phyloP scores from a whole-genome alignment of 2,113 vertebrate genomes.

The Platysternon megacephalum region DNA sequence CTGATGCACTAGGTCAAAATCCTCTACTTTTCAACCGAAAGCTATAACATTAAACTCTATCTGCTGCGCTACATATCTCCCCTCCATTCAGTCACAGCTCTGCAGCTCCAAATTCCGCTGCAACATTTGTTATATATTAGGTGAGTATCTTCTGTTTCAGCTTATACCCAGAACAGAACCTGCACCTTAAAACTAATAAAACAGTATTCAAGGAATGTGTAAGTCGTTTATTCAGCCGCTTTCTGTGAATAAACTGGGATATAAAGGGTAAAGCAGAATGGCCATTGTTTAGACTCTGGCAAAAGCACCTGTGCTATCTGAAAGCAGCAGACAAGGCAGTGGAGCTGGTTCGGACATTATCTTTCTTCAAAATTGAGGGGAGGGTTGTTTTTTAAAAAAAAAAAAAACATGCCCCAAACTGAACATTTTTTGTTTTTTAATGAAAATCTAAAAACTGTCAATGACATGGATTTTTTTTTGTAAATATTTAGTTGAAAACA shows the following conservation, averaged over 20 bases:
- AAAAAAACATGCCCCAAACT: not conserved
- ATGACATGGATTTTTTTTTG: slow-evolving; percentile 47
- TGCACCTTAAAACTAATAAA: slow-evolving; percentile 11
- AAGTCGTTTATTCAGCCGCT: not conserved
- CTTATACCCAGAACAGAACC: not conserved
- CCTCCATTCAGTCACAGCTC: slow-evolving; percentile 4
- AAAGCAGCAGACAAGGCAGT: not conserved
- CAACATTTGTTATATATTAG: not conserved
- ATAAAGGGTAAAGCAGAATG: not conserved
- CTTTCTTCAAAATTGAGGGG: slow-evolving; percentile 41
- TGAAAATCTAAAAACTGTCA: slow-evolving; percentile 40
- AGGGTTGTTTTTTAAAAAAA: not conserved
- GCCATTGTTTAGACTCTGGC: not conserved
- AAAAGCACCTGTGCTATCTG: not conserved
- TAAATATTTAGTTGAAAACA: slow-evolving; percentile 27
- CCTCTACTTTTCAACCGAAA: slow-evolving; percentile 27
- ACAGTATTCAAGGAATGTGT: not conserved
- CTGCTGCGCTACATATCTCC: not conserved
- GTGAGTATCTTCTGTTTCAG: slow-evolving; percentile 34
- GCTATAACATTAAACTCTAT: not conserved
- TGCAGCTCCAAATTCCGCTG: slow-evolving; percentile 39
- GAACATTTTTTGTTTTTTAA: not conserved
- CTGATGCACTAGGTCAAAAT: slow-evolving; percentile 21
- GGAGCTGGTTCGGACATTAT: not conserved
- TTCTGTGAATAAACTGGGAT: not conserved